Evolutionary conservation across 1,140 invertebrate species (phyloP), one percentile per base, ranked within the genome.

Genomic region (Scylla paramamosain): DNA sequence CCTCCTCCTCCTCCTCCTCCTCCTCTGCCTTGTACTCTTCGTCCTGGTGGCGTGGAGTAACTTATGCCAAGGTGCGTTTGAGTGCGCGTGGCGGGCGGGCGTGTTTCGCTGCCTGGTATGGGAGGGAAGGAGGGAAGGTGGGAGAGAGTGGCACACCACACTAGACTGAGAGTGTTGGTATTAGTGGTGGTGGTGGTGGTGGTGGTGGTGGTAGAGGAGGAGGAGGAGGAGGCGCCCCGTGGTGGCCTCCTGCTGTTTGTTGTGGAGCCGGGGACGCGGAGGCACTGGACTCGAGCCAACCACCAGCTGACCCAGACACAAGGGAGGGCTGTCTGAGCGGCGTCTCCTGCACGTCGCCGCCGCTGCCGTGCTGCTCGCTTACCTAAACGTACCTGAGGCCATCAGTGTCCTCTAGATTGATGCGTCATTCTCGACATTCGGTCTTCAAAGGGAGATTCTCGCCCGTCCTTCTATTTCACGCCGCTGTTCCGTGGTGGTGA

Each of bases 121-220:
- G 6, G 20, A 4, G 39, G 52, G 89, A 91, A 39, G 48, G 89
- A 91, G 89, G 48, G 46, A 59, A 39, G 28, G 39, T 39, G 89
- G 48, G 45, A 91, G 89, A 91, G 89, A 91, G 45, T 25, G 88
- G 45, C 29, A 90, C 31, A n/a, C n/a, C 25, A 46, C 25, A 39
- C 8, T 32, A 45, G 45, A 31, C 3, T 25, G 25, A 52, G 28
- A 52, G 39, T 45, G 29, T 25, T 48, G 89, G 46, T 31, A 90
- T 39, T 25, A 10, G 39, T 91, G 89, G 20, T 10, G 39, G 89
- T 90, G 88, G 8, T 39, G 12, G 39, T 25, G 25, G 39, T 91
- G 89, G 20, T 10, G 39, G 89, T 90, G 88, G 8, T 39, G n/a
- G 89, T 92, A 25, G 7, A 7, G 4, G 52, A 7, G 52, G 7